These are phyloP conservation scores for Ridgeia piscesae DNA, from an alignment of 1,140 invertebrate genomes.

Conservation along the genomic window DNA sequence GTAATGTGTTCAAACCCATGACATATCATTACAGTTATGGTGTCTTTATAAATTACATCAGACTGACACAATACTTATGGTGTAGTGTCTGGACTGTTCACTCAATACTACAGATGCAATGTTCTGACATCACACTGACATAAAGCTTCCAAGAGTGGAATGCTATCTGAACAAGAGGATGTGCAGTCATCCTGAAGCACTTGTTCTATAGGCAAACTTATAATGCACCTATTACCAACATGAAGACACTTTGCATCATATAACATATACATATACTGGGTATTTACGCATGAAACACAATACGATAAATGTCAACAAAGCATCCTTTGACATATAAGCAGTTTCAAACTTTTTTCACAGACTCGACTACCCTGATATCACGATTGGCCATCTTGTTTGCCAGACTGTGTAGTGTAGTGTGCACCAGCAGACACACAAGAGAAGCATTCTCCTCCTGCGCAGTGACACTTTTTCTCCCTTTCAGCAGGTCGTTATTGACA, in stretches of 20 bases:
- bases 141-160: neutral
- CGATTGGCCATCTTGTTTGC: neutral
- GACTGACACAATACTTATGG: neutral
- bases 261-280: neutral
- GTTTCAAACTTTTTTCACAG: neutral
- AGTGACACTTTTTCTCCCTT: neutral
- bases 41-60: too few relatives aligned
- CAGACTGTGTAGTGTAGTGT: neutral
- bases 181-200: neutral
- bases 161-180: neutral
- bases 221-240: neutral
- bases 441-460: neutral
- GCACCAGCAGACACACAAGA: too few relatives aligned
- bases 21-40: too few relatives aligned
- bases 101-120: neutral
- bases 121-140: neutral
- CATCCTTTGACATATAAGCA: neutral
- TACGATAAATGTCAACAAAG: neutral
- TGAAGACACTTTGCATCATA: neutral
- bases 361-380: neutral
- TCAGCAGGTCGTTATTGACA: neutral
- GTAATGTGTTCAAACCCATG: too few relatives aligned
- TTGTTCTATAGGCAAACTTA: too few relatives aligned
- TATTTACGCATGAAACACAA: neutral
- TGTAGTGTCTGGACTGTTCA: too few relatives aligned